phyloP scores from a whole-genome alignment of 2,888 invertebrate species.

The Tetragnatha montana region DNA sequence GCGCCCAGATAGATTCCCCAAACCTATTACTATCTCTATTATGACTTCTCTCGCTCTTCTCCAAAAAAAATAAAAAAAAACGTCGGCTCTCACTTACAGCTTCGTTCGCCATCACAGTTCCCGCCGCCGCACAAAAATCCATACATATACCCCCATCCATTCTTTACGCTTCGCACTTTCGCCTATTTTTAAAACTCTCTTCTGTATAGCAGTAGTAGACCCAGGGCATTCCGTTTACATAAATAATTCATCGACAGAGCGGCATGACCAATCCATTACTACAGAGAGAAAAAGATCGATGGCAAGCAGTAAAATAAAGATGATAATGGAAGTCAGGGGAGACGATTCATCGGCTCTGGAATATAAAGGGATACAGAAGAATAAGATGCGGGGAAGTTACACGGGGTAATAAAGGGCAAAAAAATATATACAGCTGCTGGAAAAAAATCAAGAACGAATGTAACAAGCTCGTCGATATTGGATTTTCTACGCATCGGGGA shows the following conservation, averaged over 20 bases:
- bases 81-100: too few relatives aligned
- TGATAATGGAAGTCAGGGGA: conserved; percentile 3
- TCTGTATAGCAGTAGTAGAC: too few relatives aligned
- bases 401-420: neutral
- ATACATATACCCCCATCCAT: neutral
- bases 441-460: neutral
- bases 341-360: conserved; percentile 34
- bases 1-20: too few relatives aligned
- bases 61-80: too few relatives aligned
- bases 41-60: too few relatives aligned
- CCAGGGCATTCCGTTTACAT: conserved; percentile 35
- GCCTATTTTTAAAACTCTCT: conserved; percentile 25
- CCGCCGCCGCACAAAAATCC: neutral
- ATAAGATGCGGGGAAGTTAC: neutral
- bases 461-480: neutral
- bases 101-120: neutral
- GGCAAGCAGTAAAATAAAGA: conserved; percentile 5
- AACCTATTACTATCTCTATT: too few relatives aligned
- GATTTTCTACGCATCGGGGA: neutral
- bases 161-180: neutral
- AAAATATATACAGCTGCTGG: conserved; percentile 19
- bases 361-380: conserved; percentile 19
- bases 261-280: conserved; percentile 52
- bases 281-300: conserved; percentile 32
- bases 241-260: conserved; percentile 61